Evolutionary conservation across 2,113 vertebrate genomes (phyloP).

Genomic region (Saccopteryx bilineata): DNA sequence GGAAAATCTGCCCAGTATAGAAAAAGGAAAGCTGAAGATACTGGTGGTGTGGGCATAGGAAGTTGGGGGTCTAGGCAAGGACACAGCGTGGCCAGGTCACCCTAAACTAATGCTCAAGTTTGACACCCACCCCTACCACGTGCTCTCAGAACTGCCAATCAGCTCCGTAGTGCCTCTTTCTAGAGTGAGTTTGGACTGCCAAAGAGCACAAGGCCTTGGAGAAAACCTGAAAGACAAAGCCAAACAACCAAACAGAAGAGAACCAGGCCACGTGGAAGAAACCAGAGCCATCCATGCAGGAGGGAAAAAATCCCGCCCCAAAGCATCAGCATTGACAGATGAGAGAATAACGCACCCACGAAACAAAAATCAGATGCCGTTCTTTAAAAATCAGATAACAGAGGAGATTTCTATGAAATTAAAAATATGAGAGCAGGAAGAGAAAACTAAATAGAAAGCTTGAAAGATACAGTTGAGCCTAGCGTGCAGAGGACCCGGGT

Average conservation of each 20-base stretch:
- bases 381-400: neutral
- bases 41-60: neutral
- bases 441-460: neutral
- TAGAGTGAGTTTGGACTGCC: neutral
- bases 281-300: fast-evolving
- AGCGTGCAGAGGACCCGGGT: no score
- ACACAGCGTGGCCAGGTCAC: neutral
- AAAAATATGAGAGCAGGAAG: neutral
- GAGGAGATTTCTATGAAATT: neutral
- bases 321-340: neutral
- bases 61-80: no score
- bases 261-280: neutral
- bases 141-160: neutral
- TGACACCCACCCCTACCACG: neutral
- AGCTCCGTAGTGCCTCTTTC: neutral
- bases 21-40: neutral
- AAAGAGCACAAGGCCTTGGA: neutral
- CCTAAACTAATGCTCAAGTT: no score
- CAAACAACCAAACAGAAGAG: neutral
- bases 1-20: neutral
- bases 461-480: neutral
- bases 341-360: neutral
- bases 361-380: neutral
- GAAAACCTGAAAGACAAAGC: neutral
- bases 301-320: no score